Base-by-base conservation (phyloP, 2,888 invertebrate genomes). In the Gisinianus flammeolus region DNA sequence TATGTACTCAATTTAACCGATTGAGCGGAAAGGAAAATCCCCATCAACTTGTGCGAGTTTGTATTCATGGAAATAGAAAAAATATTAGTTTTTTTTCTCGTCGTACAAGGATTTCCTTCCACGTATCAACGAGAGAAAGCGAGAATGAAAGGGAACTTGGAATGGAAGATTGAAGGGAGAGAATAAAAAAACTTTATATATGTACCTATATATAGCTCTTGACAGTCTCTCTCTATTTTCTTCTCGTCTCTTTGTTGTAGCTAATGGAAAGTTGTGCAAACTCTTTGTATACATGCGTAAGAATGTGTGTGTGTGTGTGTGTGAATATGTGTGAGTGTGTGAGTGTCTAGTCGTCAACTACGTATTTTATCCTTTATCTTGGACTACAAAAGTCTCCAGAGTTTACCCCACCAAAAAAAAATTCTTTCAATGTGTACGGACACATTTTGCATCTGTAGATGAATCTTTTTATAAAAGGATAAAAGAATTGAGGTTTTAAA, bases 1-100 rank as follows among this genome's bases (percentile, higher is more conserved):
- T n/a, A 28, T 24, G 26, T 33, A 68, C 56, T 68, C 67, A 68
- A 76, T 76, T 76, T 76, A 68, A 68, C 68, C n/a, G 76, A 68
- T 76, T 76, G 76, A 76, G 68, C 22, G 76, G 28, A 68, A 76
- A 35, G 26, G 54, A 52, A 68, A 62, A 30, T 69, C 22, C 8
- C 19, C 56, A 58, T 58, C 24, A 58, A 22, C 22, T 58, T 6
- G 8, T 58, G n/a, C 8, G 56, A 8, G 8, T n/a, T 24, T 19
- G 56, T 12, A 12, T n/a, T 56, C 56, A 4, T 12, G 56, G 4
- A 6, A 56, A 56, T 56, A 66, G 30, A 66, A 26, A 4, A 26
- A 19, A 26, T 26, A 24, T 19, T 66, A 26, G 8, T 66, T 30
- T 66, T 66, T 66, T 12, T 12, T 66, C 66, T 22, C 52, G 52